Percentiles rank a stretch among this genome's conserved stretches.
Conservation (phyloP, 1,140 invertebrate species). For the Melipona quadrifasciata region DNA sequence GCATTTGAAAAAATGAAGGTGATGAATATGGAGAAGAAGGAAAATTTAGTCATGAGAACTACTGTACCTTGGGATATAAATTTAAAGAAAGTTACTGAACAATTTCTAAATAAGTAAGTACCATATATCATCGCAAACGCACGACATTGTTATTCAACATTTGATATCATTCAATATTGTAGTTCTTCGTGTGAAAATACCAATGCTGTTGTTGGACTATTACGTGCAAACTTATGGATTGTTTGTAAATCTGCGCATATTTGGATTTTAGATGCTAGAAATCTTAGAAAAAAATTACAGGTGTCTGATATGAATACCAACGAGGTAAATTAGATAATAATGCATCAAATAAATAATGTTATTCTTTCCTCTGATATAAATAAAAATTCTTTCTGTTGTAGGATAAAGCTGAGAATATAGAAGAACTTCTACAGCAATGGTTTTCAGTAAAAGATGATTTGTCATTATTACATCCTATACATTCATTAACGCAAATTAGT, state of each 20-base stretch:
- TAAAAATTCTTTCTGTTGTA: slow-evolving; percentile 48
- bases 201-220: slow-evolving; percentile 60
- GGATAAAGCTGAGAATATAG: slow-evolving; percentile 58
- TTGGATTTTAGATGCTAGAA: slow-evolving; percentile 62
- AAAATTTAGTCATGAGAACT: slow-evolving; percentile 63
- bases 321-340: slow-evolving; percentile 55
- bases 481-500: slow-evolving; percentile 31
- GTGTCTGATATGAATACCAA: slow-evolving; percentile 22
- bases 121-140: background rate
- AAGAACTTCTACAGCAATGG: slow-evolving; percentile 65
- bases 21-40: slow-evolving; percentile 53
- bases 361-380: background rate
- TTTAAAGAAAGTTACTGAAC: slow-evolving; percentile 54
- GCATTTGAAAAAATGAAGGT: slow-evolving; percentile 70
- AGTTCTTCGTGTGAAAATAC: slow-evolving; percentile 48
- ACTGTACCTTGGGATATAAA: slow-evolving; percentile 64
- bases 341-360: background rate
- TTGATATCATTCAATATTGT: slow-evolving; percentile 24
- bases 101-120: slow-evolving; percentile 51
- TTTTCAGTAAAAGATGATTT: slow-evolving; percentile 63
- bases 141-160: slow-evolving; percentile 28
- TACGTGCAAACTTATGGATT: slow-evolving; percentile 67
- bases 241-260: slow-evolving; percentile 62
- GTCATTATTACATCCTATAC: slow-evolving; percentile 64
- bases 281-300: slow-evolving; percentile 63